Percentiles rank a stretch among this genome's conserved stretches.
Conservation (phyloP, 2,113 vertebrate species). For the Onychostoma macrolepis region DNA sequence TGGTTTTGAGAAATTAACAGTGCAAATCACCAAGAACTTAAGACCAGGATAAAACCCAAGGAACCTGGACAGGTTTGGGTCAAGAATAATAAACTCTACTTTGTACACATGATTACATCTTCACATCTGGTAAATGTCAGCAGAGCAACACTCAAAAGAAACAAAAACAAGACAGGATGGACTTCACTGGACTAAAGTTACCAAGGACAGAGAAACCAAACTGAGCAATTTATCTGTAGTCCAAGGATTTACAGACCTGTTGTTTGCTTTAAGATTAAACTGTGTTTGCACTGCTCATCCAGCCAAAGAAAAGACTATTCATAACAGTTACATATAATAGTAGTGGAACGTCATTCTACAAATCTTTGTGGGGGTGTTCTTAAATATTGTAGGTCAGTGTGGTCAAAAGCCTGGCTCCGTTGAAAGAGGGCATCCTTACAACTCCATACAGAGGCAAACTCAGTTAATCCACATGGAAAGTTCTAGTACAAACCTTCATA, state of each 20-base stretch:
- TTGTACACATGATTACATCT: slow-evolving; percentile 15
- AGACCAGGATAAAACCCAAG: not conserved
- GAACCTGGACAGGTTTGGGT: slow-evolving; percentile 1
- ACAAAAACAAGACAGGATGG: not conserved
- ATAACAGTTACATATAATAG: not conserved
- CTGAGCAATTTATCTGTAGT: not conserved
- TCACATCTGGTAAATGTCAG: slow-evolving; percentile 15
- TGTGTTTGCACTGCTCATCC: not conserved
- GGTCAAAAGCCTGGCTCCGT: not conserved
- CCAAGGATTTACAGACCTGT: slow-evolving; percentile 1
- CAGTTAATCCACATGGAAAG: not conserved
- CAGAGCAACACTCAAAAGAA: not conserved
- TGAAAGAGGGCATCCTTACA: not conserved
- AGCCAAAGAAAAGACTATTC: not conserved
- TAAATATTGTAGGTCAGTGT: slow-evolving; percentile 6
- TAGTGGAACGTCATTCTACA: not conserved
- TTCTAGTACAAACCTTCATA: not conserved
- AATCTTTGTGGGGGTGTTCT: not conserved
- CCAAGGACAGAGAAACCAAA: not conserved
- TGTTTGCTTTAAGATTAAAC: not conserved
- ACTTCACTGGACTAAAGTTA: not conserved
- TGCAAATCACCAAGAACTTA: not conserved
- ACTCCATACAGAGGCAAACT: not conserved
- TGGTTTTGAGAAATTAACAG: not conserved
- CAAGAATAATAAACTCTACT: slow-evolving; percentile 30